Percentiles rank a stretch among this genome's conserved stretches.
These are phyloP conservation scores for Virgularia gustaviana DNA, from an alignment of 92 coral and sea anemone genomes.

Conservation along the genomic window DNA sequence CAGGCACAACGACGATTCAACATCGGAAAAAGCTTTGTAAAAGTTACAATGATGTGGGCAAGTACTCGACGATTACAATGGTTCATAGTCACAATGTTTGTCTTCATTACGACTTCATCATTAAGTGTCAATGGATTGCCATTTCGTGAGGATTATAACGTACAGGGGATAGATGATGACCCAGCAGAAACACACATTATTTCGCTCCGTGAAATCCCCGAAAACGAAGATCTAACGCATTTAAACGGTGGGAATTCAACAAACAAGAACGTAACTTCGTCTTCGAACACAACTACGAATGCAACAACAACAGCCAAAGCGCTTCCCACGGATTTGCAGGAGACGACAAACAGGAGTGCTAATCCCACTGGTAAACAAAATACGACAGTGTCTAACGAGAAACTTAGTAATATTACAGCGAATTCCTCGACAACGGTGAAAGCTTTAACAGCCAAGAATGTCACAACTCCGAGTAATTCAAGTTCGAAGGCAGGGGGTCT, in stretches of 20 bases:
- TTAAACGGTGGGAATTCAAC: conserved; percentile 64
- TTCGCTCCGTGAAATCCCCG: conserved; percentile 41
- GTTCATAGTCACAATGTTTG: conserved; percentile 3
- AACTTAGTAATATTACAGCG: conserved; percentile 19
- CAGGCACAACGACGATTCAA: conserved; percentile 19
- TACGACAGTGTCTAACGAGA: background rate
- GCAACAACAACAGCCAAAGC: conserved; percentile 24
- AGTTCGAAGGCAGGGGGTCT: background rate
- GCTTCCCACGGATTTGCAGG: conserved; percentile 23
- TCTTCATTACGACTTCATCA: conserved; percentile 2
- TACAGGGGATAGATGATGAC: conserved; percentile 5
- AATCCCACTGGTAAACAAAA: background rate
- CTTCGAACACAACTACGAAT: conserved; percentile 55
- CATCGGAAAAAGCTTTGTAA: background rate
- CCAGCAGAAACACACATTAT: conserved; percentile 34
- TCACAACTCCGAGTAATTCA: conserved; percentile 24
- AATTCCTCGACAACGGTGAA: conserved; percentile 32
- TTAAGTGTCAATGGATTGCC: conserved; percentile 14
- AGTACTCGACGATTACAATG: conserved; percentile 3
- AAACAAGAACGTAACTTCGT: conserved; percentile 44
- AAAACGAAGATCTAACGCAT: conserved; percentile 37
- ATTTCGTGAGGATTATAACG: conserved; percentile 1
- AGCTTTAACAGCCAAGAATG: too few relatives aligned
- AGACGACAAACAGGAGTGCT: background rate
- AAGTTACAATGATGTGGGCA: background rate